phyloP scores from a whole-genome alignment of 2,113 vertebrate genomes.

The Ciconia boyciana region DNA sequence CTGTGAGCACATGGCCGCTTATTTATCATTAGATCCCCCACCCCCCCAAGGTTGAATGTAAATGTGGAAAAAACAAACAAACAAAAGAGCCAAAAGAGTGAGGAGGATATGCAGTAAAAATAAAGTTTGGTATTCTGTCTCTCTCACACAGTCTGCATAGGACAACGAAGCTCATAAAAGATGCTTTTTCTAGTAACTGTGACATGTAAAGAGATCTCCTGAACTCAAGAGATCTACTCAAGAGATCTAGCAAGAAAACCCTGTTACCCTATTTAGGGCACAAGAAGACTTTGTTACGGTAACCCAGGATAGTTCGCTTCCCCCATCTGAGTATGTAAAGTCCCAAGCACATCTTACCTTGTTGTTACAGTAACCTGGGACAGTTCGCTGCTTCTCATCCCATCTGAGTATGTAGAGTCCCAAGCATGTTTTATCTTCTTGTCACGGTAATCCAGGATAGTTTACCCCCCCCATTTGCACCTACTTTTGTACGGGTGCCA shows the following conservation, averaged over 20 bases:
- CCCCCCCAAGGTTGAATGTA: neutral
- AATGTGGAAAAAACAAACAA: neutral
- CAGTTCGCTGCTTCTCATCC: neutral
- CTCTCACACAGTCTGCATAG: neutral
- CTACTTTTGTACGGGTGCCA: rapidly evolving
- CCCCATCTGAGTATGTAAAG: neutral
- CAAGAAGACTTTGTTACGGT: neutral
- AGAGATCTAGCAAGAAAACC: neutral
- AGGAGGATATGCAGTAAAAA: neutral
- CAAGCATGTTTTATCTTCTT: neutral
- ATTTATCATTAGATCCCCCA: neutral
- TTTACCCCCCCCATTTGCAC: neutral
- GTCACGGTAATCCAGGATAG: neutral
- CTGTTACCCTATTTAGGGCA: neutral
- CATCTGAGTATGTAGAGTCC: neutral
- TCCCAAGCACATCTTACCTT: neutral
- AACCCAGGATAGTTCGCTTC: neutral
- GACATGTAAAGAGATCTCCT: neutral
- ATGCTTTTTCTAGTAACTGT: neutral
- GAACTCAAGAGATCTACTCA: neutral
- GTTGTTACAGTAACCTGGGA: neutral
- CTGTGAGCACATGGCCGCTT: neutral
- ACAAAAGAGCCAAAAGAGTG: neutral
- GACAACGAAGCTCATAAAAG: neutral
- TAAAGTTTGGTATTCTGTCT: neutral